Evolutionary conservation across 2,797 vertebrate genomes (phyloP).

Genomic region (Anas capensis): DNA sequence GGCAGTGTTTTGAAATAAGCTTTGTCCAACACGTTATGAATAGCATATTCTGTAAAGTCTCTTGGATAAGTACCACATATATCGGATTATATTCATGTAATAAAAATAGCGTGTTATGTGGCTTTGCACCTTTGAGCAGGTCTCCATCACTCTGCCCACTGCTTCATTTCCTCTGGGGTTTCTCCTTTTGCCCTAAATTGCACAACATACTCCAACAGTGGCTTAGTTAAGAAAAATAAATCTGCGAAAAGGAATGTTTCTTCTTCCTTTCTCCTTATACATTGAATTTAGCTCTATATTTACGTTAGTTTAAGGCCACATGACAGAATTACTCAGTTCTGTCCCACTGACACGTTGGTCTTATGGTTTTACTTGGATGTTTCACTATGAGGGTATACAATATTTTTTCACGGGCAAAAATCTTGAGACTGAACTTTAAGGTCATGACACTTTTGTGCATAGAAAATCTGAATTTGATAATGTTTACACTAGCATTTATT

Average conservation of each 20-base stretch:
- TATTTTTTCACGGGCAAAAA: neutral
- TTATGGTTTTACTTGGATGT: neutral
- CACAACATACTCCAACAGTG: neutral
- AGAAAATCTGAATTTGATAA: neutral
- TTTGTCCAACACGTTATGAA: conserved; percentile 31
- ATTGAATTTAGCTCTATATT: neutral
- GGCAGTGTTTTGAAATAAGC: conserved; percentile 27
- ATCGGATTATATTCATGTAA: conserved; percentile 32
- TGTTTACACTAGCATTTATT: neutral
- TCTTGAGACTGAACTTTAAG: neutral
- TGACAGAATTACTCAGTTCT: neutral
- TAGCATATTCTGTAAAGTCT: conserved; percentile 41
- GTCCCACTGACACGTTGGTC: neutral
- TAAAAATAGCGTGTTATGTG: conserved; percentile 37
- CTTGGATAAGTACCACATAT: conserved; percentile 32
- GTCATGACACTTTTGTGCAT: neutral
- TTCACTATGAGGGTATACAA: neutral
- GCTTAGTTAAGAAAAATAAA: conserved; percentile 43
- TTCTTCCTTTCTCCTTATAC: neutral
- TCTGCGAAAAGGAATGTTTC: neutral
- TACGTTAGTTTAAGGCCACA: neutral
- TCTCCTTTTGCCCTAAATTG: conserved; percentile 16
- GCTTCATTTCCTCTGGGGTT: conserved; percentile 26
- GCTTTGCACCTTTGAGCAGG: conserved; percentile 32
- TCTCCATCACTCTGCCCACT: conserved; percentile 26